A percentile compares a stretch with the other conserved stretches of the same genome.
These are phyloP conservation scores for Apotomis capreana DNA, from an alignment of 2,888 invertebrate genomes.

Conservation along the genomic window DNA sequence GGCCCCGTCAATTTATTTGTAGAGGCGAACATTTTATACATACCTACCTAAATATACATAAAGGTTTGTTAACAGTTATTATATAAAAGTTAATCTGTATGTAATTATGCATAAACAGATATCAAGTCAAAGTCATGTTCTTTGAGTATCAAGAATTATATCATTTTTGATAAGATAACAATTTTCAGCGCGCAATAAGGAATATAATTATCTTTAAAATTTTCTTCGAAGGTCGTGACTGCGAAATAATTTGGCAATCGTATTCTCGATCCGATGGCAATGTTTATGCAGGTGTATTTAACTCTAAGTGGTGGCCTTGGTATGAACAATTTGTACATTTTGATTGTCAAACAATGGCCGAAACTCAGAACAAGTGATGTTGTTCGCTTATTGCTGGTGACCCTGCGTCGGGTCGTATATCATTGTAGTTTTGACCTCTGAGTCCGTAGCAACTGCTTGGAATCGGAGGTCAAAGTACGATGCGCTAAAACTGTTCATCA, in stretches of 20 bases:
- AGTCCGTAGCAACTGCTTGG: neutral
- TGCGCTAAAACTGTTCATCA: too few species aligned
- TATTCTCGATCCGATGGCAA: conserved; percentile 22
- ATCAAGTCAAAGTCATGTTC: neutral
- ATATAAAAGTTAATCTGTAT: too few species aligned
- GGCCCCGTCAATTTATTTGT: too few species aligned
- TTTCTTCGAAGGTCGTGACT: conserved; percentile 30
- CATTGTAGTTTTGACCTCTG: neutral
- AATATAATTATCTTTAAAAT: conserved; percentile 27
- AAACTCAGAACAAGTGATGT: neutral
- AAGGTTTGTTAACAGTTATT: too few species aligned
- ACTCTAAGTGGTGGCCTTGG: conserved; percentile 37
- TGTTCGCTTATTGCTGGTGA: neutral
- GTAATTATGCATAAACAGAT: neutral
- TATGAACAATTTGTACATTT: conserved; percentile 34
- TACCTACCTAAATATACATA: too few species aligned
- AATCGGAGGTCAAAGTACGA: neutral
- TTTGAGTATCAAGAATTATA: conserved; percentile 18
- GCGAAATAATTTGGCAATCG: conserved; percentile 35
- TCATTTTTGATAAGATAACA: conserved; percentile 33
- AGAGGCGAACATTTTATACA: too few species aligned
- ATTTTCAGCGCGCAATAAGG: conserved; percentile 19
- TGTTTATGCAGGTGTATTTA: conserved; percentile 43
- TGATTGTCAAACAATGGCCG: conserved; percentile 40
- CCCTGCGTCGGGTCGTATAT: neutral